Base-by-base conservation (phyloP, 2,888 invertebrate genomes). In the Cerastis leucographa region DNA sequence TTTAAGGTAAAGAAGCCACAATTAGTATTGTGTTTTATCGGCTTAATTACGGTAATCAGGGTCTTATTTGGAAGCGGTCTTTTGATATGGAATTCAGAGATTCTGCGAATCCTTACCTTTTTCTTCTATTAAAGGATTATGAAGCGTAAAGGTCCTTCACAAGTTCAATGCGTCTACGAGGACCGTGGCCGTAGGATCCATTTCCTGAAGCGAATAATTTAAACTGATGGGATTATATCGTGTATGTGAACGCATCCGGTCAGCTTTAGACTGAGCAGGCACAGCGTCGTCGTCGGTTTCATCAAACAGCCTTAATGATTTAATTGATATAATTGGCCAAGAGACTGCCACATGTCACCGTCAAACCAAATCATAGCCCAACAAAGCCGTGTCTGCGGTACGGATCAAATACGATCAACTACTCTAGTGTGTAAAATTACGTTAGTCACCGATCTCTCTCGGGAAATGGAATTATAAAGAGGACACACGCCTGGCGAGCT, bases 391-490 rank as follows among this genome's bases (percentile, higher is more conserved):
- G 51, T 49, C 54, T 44, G 59, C 56, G 42, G 80, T 56, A 80
- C 42, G 74, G 76, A 83, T 85, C 72, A 76, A 81, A 87, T 71
- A 74, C 76, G 74, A 78, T 85, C 65, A 81, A 51, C 85, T 73
- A 62, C 51, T 76, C 77, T 67, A 79, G 78, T 81, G 77, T 79
- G 62, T 81, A 79, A 35, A 35, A 85, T 79, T 66, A 76, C 51
- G 71, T 74, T 78, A 85, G 70, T 70, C 74, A 67, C 71, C 76
- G 69, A 85, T 87, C 83, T 78, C 83, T 79, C 83, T 76, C 66
- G 85, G 88, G 88, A 88, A 88, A 90, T 88, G 86, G 84, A 80
- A 86, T 87, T 81, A 83, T 88, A 87, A 88, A 89, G 89, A 86
- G 87, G 86, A 83, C 85, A 89, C 80, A 68, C 69, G 56, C 66